A percentile compares a stretch with the other conserved stretches of the same genome.
These are phyloP conservation scores for Tetranychus urticae DNA, from an alignment of 1,140 invertebrate species.

Conservation along the genomic window DNA sequence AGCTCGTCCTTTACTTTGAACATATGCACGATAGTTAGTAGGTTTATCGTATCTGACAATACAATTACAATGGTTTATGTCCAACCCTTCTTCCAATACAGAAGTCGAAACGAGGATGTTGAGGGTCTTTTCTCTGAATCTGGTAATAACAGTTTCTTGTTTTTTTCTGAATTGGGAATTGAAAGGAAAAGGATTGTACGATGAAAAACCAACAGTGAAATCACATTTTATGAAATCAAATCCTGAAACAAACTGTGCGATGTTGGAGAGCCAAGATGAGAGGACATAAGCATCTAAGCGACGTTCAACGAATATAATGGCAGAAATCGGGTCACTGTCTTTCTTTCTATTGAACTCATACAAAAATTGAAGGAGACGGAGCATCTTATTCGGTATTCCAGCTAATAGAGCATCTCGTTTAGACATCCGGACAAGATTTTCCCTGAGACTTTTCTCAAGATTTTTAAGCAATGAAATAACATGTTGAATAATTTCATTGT, in stretches of 20 bases:
- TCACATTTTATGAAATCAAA: constrained; percentile 9
- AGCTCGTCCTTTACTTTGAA: constrained; percentile 42
- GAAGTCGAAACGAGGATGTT: constrained; percentile 71
- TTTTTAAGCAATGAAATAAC: neutral
- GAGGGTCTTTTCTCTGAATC: constrained; percentile 70
- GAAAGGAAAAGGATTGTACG: neutral
- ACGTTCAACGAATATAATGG: constrained; percentile 12
- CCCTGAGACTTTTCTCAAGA: too few relatives aligned
- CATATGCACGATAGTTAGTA: constrained; percentile 39
- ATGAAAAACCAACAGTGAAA: constrained; percentile 10
- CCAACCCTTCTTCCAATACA: constrained; percentile 62
- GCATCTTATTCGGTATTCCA: too few relatives aligned
- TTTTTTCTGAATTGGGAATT: constrained; percentile 16
- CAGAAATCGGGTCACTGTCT: constrained; percentile 1
- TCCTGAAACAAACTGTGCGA: neutral
- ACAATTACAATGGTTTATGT: constrained; percentile 53
- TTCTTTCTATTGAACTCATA: too few relatives aligned
- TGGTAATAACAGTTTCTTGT: constrained; percentile 61
- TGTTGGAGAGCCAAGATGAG: constrained; percentile 8
- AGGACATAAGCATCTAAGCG: constrained; percentile 11
- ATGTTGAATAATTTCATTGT: too few relatives aligned
- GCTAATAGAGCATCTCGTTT: too few relatives aligned
- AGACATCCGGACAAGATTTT: too few relatives aligned
- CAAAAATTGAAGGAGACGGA: too few relatives aligned
- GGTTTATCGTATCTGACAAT: constrained; percentile 48